Percentiles rank a stretch among this genome's conserved stretches.
These are phyloP conservation scores for Andrena bicolor DNA, from an alignment of 2,888 invertebrate species.

Conservation along the genomic window DNA sequence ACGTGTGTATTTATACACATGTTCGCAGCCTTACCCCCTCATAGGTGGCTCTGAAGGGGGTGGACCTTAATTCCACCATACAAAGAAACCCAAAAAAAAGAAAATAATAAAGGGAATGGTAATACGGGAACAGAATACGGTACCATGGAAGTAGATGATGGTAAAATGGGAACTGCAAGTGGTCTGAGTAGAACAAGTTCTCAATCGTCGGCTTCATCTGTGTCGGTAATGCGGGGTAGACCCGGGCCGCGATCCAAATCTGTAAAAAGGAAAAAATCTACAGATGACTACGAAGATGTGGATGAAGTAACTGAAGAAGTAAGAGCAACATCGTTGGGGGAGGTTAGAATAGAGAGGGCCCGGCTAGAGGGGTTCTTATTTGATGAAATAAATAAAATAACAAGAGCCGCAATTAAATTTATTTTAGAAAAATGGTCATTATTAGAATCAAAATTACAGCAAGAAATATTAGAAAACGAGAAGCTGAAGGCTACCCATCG, in stretches of 20 bases:
- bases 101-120: not conserved
- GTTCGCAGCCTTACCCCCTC: too few relatives aligned
- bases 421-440: not conserved
- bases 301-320: not conserved
- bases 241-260: not conserved
- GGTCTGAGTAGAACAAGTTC: not conserved
- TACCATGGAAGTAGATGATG: not conserved
- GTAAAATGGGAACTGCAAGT: not conserved
- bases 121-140: not conserved
- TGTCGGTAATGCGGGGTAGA: not conserved
- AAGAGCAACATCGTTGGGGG: not conserved
- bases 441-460: not conserved
- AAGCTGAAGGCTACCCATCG: not conserved
- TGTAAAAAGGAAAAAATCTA: not conserved
- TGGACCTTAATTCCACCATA: not conserved
- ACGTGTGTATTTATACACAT: accelerated
- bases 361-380: not conserved
- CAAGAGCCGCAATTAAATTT: not conserved
- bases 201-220: not conserved
- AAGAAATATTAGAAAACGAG: not conserved
- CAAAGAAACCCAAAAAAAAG: not conserved
- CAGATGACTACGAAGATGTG: not conserved
- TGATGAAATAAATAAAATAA: not conserved
- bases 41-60: too few relatives aligned
- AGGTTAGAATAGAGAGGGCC: not conserved